These are phyloP conservation scores for Formicarius rufipectus DNA, from an alignment of 2,113 vertebrate genomes.

Conservation along the genomic window DNA sequence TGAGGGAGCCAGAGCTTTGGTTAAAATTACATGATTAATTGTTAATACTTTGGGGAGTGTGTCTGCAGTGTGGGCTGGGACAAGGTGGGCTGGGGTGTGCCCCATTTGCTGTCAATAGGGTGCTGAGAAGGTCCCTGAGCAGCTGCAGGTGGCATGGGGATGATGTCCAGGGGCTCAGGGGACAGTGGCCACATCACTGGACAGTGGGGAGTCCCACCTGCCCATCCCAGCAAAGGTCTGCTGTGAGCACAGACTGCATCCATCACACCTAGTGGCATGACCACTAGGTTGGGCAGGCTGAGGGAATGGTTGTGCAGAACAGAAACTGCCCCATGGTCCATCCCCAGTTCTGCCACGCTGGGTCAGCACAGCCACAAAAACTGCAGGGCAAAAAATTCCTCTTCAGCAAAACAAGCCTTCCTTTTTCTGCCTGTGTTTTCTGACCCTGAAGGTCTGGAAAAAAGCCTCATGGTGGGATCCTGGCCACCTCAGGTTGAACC, in stretches of 20 bases:
- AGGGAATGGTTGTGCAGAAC: neutral
- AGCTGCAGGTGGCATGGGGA: rapidly evolving
- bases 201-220: neutral
- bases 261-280: rapidly evolving
- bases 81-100: neutral
- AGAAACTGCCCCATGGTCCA: neutral
- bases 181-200: rapidly evolving
- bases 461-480: neutral
- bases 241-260: neutral
- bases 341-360: rapidly evolving
- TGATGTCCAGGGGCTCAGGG: neutral
- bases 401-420: rapidly evolving
- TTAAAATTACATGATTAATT: neutral
- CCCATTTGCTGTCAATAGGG: neutral
- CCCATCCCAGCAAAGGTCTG: rapidly evolving
- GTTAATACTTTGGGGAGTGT: neutral
- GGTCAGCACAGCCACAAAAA: neutral
- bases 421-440: neutral
- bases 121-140: neutral
- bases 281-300: neutral
- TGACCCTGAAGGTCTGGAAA: neutral
- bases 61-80: rapidly evolving
- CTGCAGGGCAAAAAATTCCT: neutral
- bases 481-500: neutral
- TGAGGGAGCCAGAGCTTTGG: neutral